phyloP scores from a whole-genome alignment of 2,888 invertebrate genomes.

The Crioceris asparagi region DNA sequence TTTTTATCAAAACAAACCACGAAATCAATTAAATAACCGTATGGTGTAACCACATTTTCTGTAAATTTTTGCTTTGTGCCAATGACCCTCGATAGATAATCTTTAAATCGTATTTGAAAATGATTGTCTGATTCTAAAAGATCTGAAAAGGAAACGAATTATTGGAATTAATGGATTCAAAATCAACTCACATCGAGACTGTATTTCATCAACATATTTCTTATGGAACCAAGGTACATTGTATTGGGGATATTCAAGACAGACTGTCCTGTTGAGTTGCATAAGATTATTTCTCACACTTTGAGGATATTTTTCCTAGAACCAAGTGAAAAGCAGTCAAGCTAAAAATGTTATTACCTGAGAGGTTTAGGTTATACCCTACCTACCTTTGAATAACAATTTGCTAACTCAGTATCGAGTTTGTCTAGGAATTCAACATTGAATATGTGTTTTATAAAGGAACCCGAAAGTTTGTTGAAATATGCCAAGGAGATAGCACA shows the following conservation, averaged over 20 bases:
- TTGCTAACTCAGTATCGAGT: slow-evolving; percentile 46
- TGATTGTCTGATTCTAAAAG: slow-evolving; percentile 5
- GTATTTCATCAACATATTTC: slow-evolving; percentile 45
- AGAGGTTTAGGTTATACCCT: not conserved
- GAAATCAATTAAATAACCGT: slow-evolving; percentile 40
- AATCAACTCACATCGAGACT: slow-evolving; percentile 35
- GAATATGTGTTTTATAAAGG: slow-evolving; percentile 46
- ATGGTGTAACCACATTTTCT: slow-evolving; percentile 34
- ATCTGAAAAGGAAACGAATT: slow-evolving; percentile 9
- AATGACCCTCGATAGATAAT: slow-evolving; percentile 26
- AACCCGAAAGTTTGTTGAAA: slow-evolving; percentile 41
- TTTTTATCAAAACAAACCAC: slow-evolving; percentile 26
- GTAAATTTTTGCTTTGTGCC: slow-evolving; percentile 23
- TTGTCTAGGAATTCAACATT: slow-evolving; percentile 48
- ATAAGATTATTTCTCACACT: slow-evolving; percentile 46
- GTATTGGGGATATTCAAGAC: slow-evolving; percentile 51
- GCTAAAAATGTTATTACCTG: not conserved
- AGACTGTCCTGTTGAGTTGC: slow-evolving; percentile 52
- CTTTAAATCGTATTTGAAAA: slow-evolving; percentile 18
- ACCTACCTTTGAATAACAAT: slow-evolving; percentile 44
- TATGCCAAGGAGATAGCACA: slow-evolving; percentile 43
- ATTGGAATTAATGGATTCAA: not conserved
- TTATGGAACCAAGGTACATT: slow-evolving; percentile 58
- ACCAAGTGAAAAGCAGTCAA: slow-evolving; percentile 3
- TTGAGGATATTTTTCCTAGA: slow-evolving; percentile 44